phyloP scores from a whole-genome alignment of 2,797 vertebrate species.

The Loris lydekkerianus region DNA sequence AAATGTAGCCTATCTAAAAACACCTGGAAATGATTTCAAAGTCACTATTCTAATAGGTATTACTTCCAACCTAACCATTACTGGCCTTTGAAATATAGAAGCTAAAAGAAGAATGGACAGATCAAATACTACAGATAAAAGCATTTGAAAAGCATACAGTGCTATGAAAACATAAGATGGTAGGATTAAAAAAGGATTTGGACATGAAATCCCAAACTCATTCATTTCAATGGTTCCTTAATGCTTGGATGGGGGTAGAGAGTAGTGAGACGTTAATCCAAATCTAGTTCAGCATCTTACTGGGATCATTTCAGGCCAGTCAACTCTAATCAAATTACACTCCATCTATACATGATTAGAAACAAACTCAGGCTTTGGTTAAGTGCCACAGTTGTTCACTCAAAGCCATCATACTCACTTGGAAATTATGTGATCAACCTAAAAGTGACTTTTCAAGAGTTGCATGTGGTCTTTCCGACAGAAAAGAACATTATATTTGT shows the following conservation, averaged over 20 bases:
- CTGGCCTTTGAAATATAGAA: slow-evolving; percentile 79
- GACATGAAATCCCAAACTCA: slow-evolving; percentile 62
- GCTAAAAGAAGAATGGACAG: slow-evolving; percentile 60
- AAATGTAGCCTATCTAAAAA: slow-evolving; percentile 37
- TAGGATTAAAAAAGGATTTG: slow-evolving; percentile 67
- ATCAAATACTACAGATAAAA: slow-evolving; percentile 75
- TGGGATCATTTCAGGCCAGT: slow-evolving; percentile 36
- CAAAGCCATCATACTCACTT: neutral
- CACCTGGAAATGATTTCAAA: slow-evolving; percentile 78
- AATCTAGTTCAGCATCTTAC: neutral
- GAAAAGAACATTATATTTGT: slow-evolving; percentile 1
- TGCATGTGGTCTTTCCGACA: slow-evolving; percentile 43
- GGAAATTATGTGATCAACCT: slow-evolving; percentile 35
- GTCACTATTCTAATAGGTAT: slow-evolving; percentile 68
- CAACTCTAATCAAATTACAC: neutral
- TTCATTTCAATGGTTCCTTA: slow-evolving; percentile 14
- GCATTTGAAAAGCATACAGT: slow-evolving; percentile 61
- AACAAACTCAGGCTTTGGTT: neutral
- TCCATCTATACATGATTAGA: neutral
- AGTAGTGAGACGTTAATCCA: slow-evolving; percentile 12
- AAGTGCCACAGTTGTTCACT: neutral
- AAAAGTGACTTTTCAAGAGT: slow-evolving; percentile 37
- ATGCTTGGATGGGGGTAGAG: neutral
- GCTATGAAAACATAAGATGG: slow-evolving; percentile 63
- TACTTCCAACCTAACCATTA: slow-evolving; percentile 75